Evolutionary conservation across 2,888 invertebrate genomes (phyloP), one percentile per base, ranked within the genome.

Genomic region (Hypolimnas misippus): DNA sequence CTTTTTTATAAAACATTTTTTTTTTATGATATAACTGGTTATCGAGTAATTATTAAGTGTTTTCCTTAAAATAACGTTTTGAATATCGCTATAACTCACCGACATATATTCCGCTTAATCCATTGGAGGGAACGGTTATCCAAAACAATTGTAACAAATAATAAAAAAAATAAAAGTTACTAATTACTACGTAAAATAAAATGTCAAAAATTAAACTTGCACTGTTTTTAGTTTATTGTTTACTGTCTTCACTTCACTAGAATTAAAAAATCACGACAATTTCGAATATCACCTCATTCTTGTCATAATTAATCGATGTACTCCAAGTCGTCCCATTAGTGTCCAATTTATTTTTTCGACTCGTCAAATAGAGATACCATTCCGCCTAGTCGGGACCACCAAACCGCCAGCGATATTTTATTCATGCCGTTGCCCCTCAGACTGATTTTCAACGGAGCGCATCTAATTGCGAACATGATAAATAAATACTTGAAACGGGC

Each of bases 401-500:
- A 83, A 83, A 82, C 77, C 74, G 79, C 79, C 72, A 73, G 73
- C 70, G 73, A 77, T 81, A 83, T 86, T 85, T 89, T 85, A 86
- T 84, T 85, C 86, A 87, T 87, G 75, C 78, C 83, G 79, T 78
- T 78, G 79, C 84, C 86, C 88, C 86, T 86, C 78, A 77, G 76
- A 80, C 74, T 78, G 77, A 86, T 83, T 81, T 78, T 73, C 79
- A 86, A 85, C 84, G 79, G 78, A 80, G 80, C 87, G 84, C 79
- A 78, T 83, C 88, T 87, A 90, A 91, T 90, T 84, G 86, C 75
- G 75, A 82, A 79, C 90, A 90, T 90, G 81, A 87, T 90, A 85
- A 86, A 79, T 76, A 81, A 83, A 82, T 77, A 83, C 79, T 77
- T 71, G 78, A 76, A 82, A 73, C 73, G 74, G 73, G 76, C 86